Evolutionary conservation across 2,797 vertebrate genomes (phyloP).

Genomic region (Myiothlypis chrysogaster): DNA sequence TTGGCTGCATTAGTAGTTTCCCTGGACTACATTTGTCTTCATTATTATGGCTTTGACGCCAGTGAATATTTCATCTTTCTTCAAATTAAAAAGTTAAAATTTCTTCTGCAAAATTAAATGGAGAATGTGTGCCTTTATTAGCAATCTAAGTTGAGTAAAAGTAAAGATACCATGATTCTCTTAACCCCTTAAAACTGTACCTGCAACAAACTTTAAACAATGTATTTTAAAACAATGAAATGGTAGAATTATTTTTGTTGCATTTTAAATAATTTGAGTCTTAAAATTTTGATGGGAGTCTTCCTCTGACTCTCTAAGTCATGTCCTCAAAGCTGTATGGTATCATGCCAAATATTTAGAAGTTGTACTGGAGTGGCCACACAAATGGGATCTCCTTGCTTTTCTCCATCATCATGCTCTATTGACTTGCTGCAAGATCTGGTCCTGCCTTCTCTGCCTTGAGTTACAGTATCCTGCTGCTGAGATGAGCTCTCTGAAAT

Average conservation of each 20-base stretch:
- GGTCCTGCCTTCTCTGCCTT: neutral
- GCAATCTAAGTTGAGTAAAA: neutral
- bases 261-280: neutral
- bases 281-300: neutral
- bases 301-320: neutral
- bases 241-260: neutral
- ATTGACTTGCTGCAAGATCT: neutral
- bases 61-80: neutral
- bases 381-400: neutral
- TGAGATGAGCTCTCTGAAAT: neutral
- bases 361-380: rapidly evolving
- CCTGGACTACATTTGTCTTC: neutral
- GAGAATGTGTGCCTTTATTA: neutral
- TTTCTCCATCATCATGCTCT: neutral
- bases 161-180: neutral
- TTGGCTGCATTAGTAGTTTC: neutral
- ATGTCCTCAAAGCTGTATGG: neutral
- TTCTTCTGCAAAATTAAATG: neutral
- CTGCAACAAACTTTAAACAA: neutral
- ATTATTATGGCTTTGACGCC: neutral
- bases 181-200: neutral
- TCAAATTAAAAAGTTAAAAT: neutral
- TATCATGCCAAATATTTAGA: neutral
- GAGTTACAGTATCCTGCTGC: neutral
- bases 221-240: neutral